Conservation (phyloP, 1,140 invertebrate species). For the Drosophila sturtevanti region DNA sequence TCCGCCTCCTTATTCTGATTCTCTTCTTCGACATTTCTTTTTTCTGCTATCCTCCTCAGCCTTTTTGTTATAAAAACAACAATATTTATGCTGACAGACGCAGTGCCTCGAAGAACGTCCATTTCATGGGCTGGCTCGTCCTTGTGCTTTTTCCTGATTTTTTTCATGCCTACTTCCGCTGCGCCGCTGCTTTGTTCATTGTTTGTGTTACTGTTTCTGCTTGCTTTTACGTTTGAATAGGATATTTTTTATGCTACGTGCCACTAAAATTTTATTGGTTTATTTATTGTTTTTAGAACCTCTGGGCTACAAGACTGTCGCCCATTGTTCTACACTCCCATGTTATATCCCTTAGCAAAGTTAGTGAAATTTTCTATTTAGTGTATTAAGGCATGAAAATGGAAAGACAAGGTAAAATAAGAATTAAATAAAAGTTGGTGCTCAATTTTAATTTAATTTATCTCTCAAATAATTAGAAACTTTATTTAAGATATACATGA, state of each 20-base stretch:
- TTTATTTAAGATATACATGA: too few relatives aligned
- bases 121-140: conserved; percentile 50
- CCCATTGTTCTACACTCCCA: neutral
- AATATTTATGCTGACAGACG: conserved; percentile 41
- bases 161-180: neutral
- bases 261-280: conserved; percentile 71
- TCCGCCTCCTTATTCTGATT: neutral
- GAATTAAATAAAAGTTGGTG: conserved; percentile 66
- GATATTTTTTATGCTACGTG: conserved; percentile 56
- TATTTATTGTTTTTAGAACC: conserved; percentile 70
- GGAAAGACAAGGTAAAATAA: conserved; percentile 16
- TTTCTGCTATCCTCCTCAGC: neutral
- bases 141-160: conserved; percentile 16
- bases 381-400: conserved; percentile 32
- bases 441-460: conserved; percentile 40
- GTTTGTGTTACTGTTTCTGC: conserved; percentile 6
- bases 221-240: conserved; percentile 33
- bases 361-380: conserved; percentile 8
- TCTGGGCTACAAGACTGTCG: conserved; percentile 41
- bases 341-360: neutral
- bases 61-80: conserved; percentile 32
- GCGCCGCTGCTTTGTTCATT: neutral
- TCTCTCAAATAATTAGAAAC: neutral
- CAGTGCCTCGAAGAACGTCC: conserved; percentile 17
- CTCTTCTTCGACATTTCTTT: neutral